These are phyloP conservation scores for Pungitius pungitius DNA, from an alignment of 2,113 vertebrate genomes.

Conservation along the genomic window DNA sequence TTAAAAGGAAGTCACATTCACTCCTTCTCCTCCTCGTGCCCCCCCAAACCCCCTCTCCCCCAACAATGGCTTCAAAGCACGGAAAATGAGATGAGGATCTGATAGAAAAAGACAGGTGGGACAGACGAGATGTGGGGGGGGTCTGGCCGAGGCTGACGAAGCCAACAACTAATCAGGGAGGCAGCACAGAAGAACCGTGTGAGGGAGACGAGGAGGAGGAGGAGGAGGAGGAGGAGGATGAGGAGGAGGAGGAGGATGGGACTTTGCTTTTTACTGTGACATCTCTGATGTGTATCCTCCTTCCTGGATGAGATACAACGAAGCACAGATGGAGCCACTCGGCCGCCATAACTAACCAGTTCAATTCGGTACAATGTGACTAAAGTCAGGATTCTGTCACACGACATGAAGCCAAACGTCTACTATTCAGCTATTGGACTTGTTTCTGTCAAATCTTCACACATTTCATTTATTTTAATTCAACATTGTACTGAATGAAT, in stretches of 20 bases:
- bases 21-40: constrained; percentile 29
- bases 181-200: constrained; percentile 21
- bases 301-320: constrained; percentile 48
- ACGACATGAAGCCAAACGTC: background rate
- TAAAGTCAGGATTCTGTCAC: background rate
- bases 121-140: constrained; percentile 12
- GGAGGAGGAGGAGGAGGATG: constrained; percentile 29
- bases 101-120: background rate
- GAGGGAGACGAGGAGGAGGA: constrained; percentile 14
- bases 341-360: constrained; percentile 29
- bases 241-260: constrained; percentile 57
- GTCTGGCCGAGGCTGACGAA: too few species aligned
- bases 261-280: constrained; percentile 63
- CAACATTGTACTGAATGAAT: background rate
- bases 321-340: constrained; percentile 49
- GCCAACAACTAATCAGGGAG: constrained; percentile 55
- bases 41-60: background rate
- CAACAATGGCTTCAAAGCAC: constrained; percentile 19
- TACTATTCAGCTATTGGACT: background rate
- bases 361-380: too few species aligned
- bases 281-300: constrained; percentile 62
- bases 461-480: too few species aligned
- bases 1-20: constrained; percentile 63
- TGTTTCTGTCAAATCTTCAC: background rate
- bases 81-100: constrained; percentile 21